A percentile compares a stretch with the other conserved stretches of the same genome.
These are phyloP conservation scores for Hemithea aestivaria DNA, from an alignment of 2,888 invertebrate species.

Conservation along the genomic window DNA sequence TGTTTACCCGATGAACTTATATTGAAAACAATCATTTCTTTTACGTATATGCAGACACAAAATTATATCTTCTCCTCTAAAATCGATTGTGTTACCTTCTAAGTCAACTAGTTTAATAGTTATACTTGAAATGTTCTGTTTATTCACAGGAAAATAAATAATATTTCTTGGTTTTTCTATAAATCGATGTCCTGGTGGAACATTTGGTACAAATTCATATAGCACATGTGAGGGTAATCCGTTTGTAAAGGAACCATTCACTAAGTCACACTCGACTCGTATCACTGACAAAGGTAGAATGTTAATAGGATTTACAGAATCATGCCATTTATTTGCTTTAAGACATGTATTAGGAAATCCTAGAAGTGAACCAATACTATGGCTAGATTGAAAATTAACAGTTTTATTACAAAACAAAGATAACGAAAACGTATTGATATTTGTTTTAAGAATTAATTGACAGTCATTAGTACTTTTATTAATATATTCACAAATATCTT, in stretches of 20 bases:
- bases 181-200: background rate
- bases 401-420: too few species aligned
- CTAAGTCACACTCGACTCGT: background rate
- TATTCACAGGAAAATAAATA: background rate
- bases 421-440: constrained; percentile 2
- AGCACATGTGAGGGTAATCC: background rate
- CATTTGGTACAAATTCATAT: background rate
- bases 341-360: too few species aligned
- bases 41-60: background rate
- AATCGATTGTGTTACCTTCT: background rate
- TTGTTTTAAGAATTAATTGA: too few species aligned
- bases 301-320: constrained; percentile 1
- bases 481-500: constrained; percentile 1
- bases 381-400: too few species aligned
- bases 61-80: background rate
- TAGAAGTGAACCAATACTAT: too few species aligned
- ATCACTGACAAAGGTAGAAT: background rate
- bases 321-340: constrained; percentile 7
- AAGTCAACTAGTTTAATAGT: background rate
- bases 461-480: background rate
- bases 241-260: background rate
- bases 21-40: constrained; percentile 6
- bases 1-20: background rate
- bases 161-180: background rate
- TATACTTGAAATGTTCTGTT: background rate